Conservation (phyloP, 2,888 invertebrate genomes). For the Gymnosoma rotundatum region DNA sequence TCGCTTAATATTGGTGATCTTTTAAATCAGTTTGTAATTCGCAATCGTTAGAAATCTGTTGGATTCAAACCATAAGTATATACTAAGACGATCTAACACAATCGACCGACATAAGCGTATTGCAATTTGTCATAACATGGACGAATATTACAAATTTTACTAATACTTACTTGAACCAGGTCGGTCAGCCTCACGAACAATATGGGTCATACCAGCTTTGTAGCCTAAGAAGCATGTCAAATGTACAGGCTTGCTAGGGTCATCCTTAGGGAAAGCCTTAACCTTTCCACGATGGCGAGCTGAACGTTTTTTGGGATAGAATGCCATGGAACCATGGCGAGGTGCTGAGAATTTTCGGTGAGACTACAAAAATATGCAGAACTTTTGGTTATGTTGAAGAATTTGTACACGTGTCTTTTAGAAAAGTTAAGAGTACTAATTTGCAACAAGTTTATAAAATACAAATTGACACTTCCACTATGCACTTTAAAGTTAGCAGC, state of each 20-base stretch:
- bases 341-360: constrained; percentile 99
- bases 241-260: constrained; percentile 97
- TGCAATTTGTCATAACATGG: no score
- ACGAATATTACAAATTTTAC: not conserved
- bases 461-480: no score
- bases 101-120: no score
- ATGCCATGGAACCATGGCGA: constrained; percentile 99
- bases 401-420: not conserved
- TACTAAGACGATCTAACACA: no score
- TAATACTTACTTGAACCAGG: constrained; percentile 96
- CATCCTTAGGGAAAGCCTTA: constrained; percentile 99
- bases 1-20: no score
- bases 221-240: constrained; percentile 98
- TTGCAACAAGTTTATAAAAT: no score
- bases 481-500: no score
- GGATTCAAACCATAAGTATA: no score
- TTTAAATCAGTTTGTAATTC: no score
- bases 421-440: not conserved
- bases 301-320: constrained; percentile 99
- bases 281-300: constrained; percentile 98
- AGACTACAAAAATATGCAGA: constrained; percentile 86
- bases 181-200: constrained; percentile 98
- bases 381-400: constrained; percentile 65
- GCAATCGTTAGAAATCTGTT: no score
- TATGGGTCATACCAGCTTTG: constrained; percentile 99